phyloP scores from a whole-genome alignment of 2,797 vertebrate species.

The Uromys caudimaculatus region DNA sequence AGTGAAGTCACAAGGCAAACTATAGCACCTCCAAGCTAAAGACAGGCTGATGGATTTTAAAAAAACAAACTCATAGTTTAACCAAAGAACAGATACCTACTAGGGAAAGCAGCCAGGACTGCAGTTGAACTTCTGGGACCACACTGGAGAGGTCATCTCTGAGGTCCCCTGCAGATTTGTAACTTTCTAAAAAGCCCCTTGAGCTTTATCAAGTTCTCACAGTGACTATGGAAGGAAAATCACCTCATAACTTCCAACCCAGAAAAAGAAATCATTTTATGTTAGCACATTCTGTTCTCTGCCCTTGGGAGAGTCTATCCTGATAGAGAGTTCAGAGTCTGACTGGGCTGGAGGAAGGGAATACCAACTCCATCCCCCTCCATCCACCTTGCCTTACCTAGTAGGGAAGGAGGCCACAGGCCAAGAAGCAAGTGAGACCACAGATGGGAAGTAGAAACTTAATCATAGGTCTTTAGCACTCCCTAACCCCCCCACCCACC shows the following conservation, averaged over 20 bases:
- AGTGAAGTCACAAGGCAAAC: neutral
- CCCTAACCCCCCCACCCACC: neutral
- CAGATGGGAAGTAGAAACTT: neutral
- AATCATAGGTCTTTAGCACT: neutral
- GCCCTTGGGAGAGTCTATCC: neutral
- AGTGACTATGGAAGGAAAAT: neutral
- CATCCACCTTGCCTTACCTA: neutral
- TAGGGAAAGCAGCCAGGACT: neutral
- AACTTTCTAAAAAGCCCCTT: neutral
- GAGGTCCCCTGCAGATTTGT: neutral
- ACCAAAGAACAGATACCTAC: neutral
- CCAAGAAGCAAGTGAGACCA: neutral
- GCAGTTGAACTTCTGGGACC: neutral
- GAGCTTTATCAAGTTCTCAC: neutral
- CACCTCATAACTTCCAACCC: neutral
- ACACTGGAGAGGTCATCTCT: neutral
- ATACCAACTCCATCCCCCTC: neutral
- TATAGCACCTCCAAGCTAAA: no score
- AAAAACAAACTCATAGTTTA: neutral
- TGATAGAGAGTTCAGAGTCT: neutral
- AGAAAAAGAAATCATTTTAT: neutral
- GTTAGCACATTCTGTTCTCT: neutral
- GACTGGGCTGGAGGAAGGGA: neutral
- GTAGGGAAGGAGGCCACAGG: neutral
- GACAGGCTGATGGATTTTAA: neutral